Conservation (phyloP, 2,113 vertebrate genomes). For the human region DNA sequence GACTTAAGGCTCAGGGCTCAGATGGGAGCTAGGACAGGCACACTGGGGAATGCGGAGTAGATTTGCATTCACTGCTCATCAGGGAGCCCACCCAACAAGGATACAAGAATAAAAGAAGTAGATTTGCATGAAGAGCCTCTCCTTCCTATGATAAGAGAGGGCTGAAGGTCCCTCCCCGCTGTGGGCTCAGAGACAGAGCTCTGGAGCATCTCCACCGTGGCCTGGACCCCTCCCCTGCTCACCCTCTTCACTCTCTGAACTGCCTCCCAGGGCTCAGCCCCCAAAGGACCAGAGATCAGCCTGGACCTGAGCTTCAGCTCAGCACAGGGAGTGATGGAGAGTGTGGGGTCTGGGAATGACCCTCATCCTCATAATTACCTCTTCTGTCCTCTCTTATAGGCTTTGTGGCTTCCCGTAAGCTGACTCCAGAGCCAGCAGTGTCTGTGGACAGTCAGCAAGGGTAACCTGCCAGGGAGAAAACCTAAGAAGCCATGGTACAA, state of each 20-base stretch:
- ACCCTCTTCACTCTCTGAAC: not conserved
- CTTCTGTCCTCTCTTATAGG: too few species aligned
- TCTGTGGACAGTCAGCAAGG: too few species aligned
- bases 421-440: accelerated
- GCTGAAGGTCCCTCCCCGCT: too few species aligned
- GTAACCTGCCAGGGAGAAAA: not conserved
- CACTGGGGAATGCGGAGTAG: too few species aligned
- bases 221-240: not conserved
- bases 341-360: not conserved
- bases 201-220: accelerated
- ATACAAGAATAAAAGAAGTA: too few species aligned
- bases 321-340: not conserved
- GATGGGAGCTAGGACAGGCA: not conserved
- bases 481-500: not conserved
- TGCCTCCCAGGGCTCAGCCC: not conserved
- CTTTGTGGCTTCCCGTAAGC: too few species aligned
- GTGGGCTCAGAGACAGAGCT: not conserved
- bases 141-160: not conserved
- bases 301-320: too few species aligned
- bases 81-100: accelerated
- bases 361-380: too few species aligned
- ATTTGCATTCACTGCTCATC: not conserved
- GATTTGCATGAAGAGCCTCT: not conserved
- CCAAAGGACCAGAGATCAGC: too few species aligned
- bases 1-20: too few species aligned